phyloP scores from a whole-genome alignment of 2,888 invertebrate genomes.

The Nomada lathburiana region DNA sequence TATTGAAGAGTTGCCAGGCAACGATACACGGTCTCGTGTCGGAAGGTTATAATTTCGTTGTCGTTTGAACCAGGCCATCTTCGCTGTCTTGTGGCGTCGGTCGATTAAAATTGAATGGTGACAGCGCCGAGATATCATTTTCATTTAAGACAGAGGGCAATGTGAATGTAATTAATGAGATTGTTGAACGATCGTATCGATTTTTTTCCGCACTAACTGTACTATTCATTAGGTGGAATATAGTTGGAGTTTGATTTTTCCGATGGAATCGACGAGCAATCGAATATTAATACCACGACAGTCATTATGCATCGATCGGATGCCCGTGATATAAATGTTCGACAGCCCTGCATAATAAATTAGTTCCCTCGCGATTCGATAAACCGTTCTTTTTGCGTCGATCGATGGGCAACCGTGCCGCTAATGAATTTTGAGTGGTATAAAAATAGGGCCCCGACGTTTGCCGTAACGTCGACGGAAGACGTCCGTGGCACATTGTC shows the following conservation, averaged over 20 bases:
- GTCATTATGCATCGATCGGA: slow-evolving; percentile 3
- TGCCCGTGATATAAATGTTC: slow-evolving; percentile 55
- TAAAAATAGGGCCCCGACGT: slow-evolving; percentile 47
- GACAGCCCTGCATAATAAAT: slow-evolving; percentile 68
- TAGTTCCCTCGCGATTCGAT: slow-evolving; percentile 46
- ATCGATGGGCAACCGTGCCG: slow-evolving; percentile 31
- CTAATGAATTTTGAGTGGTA: slow-evolving; percentile 63
- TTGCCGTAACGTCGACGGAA: slow-evolving; percentile 26
- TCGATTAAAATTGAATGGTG: slow-evolving; percentile 29
- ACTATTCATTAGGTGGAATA: slow-evolving; percentile 6
- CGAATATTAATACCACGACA: slow-evolving; percentile 33
- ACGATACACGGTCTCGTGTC: slow-evolving; percentile 15
- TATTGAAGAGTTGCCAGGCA: slow-evolving; percentile 8
- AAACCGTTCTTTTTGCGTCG: slow-evolving; percentile 26
- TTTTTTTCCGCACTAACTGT: too few species aligned
- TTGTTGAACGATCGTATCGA: slow-evolving; percentile 1
- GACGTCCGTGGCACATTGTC: slow-evolving; percentile 51
- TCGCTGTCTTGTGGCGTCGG: background rate
- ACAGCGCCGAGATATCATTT: slow-evolving; percentile 23
- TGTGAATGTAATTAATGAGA: background rate
- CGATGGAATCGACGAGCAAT: slow-evolving; percentile 4
- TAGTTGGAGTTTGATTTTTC: slow-evolving; percentile 31
- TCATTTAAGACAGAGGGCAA: slow-evolving; percentile 11
- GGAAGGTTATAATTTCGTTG: slow-evolving; percentile 28
- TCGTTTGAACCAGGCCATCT: slow-evolving; percentile 2